These are phyloP conservation scores for Malthinus seriepunctatus DNA, from an alignment of 2,888 invertebrate species.

Conservation along the genomic window DNA sequence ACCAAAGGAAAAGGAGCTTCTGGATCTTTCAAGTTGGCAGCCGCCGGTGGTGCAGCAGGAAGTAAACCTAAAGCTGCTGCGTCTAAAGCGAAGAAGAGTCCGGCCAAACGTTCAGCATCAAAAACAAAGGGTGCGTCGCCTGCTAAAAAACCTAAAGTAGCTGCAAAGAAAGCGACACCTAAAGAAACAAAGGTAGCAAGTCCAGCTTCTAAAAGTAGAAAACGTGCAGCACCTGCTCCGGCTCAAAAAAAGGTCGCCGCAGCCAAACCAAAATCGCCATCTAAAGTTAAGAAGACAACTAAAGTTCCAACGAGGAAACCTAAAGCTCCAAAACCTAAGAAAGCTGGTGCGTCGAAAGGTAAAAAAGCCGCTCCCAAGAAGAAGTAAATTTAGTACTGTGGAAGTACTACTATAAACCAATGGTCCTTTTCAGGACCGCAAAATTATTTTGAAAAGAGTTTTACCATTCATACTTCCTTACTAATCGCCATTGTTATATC, in stretches of 20 bases:
- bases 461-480: too few relatives aligned
- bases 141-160: conserved; percentile 21
- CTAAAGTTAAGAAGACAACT: too few relatives aligned
- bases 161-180: conserved; percentile 28
- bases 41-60: conserved; percentile 22
- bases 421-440: too few relatives aligned
- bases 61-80: conserved; percentile 10
- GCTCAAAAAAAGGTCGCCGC: conserved; percentile 53
- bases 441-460: too few relatives aligned
- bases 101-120: conserved; percentile 27
- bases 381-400: too few relatives aligned
- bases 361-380: too few relatives aligned
- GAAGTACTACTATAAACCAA: too few relatives aligned
- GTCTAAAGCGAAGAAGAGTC: conserved; percentile 3
- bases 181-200: conserved; percentile 33
- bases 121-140: not conserved
- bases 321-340: too few relatives aligned
- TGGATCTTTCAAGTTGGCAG: conserved; percentile 57
- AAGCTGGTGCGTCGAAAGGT: too few relatives aligned
- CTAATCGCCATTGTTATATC: too few relatives aligned
- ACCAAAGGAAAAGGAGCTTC: conserved; percentile 62
- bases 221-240: too few relatives aligned
- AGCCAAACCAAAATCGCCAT: too few relatives aligned
- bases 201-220: conserved; percentile 14
- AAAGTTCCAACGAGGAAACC: conserved; percentile 15